Conservation (phyloP, 1,140 invertebrate genomes). For the Drosophila santomea region DNA sequence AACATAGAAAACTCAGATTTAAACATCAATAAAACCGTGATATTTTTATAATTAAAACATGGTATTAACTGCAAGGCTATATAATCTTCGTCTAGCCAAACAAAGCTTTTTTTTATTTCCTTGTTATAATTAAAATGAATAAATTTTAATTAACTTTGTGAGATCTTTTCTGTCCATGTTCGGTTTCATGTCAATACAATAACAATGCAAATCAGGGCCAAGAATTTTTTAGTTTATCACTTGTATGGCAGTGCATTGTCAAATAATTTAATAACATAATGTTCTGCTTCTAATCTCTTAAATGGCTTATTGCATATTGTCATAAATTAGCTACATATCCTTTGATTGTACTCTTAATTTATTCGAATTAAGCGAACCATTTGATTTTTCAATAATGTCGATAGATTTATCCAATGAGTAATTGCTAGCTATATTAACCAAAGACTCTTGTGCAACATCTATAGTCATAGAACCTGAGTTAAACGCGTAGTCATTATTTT, state of each 20-base stretch:
- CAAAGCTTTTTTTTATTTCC: no score
- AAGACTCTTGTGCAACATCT: slow-evolving; percentile 12
- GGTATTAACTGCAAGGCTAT: no score
- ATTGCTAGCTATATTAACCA: slow-evolving; percentile 15
- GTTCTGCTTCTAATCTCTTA: slow-evolving; percentile 34
- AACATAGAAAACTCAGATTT: no score
- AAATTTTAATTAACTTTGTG: slow-evolving; percentile 17
- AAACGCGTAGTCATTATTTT: slow-evolving; percentile 4
- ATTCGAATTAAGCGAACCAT: slow-evolving; percentile 20
- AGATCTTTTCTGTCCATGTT: slow-evolving; percentile 26
- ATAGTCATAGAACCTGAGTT: slow-evolving; percentile 1
- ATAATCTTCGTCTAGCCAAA: no score
- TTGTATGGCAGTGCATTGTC: slow-evolving; percentile 63
- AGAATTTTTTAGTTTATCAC: slow-evolving; percentile 50
- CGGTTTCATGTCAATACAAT: slow-evolving; percentile 14
- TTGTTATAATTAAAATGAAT: slow-evolving; percentile 24
- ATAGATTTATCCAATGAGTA: slow-evolving; percentile 29
- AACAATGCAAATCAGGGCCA: slow-evolving; percentile 21
- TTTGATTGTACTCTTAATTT: slow-evolving; percentile 41
- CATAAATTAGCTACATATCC: slow-evolving; percentile 55
- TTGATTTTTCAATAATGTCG: slow-evolving; percentile 18
- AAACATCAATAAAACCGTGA: no score
- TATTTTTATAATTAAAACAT: no score
- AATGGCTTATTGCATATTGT: slow-evolving; percentile 35
- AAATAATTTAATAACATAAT: slow-evolving; percentile 43